These are phyloP conservation scores for Mercenaria mercenaria DNA, from an alignment of 1,140 invertebrate genomes.

Conservation along the genomic window DNA sequence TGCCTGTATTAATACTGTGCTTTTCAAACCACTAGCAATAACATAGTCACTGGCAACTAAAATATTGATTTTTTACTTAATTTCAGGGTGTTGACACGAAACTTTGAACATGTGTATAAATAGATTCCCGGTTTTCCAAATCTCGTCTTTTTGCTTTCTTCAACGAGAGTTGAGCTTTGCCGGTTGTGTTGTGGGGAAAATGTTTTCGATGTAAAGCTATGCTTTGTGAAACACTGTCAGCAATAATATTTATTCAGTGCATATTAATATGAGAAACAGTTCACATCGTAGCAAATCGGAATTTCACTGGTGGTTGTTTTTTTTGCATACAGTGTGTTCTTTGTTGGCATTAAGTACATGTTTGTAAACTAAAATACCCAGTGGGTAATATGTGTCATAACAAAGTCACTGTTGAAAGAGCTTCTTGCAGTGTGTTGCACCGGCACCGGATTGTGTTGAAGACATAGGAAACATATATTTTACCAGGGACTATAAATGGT, in stretches of 20 bases:
- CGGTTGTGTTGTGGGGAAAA: not conserved
- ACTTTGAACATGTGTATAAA: not conserved
- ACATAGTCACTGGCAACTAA: no score
- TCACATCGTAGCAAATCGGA: not conserved
- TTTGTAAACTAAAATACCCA: no score
- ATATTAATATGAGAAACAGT: not conserved
- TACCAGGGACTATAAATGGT: no score
- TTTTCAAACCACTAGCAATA: no score
- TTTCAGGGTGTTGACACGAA: conserved; percentile 42
- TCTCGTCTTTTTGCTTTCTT: not conserved
- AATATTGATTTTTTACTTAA: not conserved
- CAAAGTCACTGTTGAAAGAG: no score
- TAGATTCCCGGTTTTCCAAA: not conserved
- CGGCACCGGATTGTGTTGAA: no score
- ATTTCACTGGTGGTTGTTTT: not conserved
- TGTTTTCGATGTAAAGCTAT: not conserved
- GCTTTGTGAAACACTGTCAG: not conserved
- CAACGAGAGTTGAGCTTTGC: not conserved
- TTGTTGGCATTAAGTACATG: not conserved
- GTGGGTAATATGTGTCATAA: no score
- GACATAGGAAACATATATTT: no score
- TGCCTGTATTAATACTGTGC: no score
- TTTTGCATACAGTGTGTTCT: not conserved
- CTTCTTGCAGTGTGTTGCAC: no score
- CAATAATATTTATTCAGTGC: not conserved